Conservation (phyloP, 2,888 invertebrate genomes). For the Polydesmus complanatus region DNA sequence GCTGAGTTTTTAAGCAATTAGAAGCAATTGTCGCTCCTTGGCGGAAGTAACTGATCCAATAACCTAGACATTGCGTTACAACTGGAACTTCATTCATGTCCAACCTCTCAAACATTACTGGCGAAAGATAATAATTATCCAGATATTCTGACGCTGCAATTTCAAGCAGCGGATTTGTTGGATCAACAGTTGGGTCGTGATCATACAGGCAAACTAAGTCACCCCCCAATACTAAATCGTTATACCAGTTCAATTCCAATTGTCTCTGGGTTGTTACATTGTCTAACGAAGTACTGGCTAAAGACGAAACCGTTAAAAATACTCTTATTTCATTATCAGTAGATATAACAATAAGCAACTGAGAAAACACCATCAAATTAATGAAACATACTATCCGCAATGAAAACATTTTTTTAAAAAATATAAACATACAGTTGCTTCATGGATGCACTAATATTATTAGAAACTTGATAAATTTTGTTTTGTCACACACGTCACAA, state of each 20-base stretch:
- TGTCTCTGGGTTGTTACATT: not conserved
- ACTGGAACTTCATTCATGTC: slow-evolving; percentile 20
- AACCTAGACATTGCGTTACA: slow-evolving; percentile 25
- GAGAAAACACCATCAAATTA: too few species aligned
- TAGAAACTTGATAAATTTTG: too few species aligned
- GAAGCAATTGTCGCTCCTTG: slow-evolving; percentile 27
- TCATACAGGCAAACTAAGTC: slow-evolving; percentile 28
- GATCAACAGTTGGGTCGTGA: slow-evolving; percentile 24
- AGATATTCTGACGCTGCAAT: slow-evolving; percentile 16
- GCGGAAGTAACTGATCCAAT: slow-evolving; percentile 25
- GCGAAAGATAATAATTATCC: slow-evolving; percentile 25
- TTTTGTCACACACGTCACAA: too few species aligned
- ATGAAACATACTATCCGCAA: too few species aligned
- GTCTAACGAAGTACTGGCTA: not conserved
- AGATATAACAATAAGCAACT: not conserved
- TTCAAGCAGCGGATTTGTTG: slow-evolving; percentile 17
- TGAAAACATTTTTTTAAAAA: too few species aligned
- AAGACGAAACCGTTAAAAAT: not conserved
- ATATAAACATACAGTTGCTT: too few species aligned
- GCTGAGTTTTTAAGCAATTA: slow-evolving; percentile 61
- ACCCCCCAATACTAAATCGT: not conserved
- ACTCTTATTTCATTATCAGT: not conserved
- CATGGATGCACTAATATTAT: too few species aligned
- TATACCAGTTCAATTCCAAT: not conserved
- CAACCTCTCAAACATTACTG: slow-evolving; percentile 23